These are phyloP conservation scores for Nomada ruficornis DNA, from an alignment of 2,888 invertebrate genomes.

Conservation along the genomic window DNA sequence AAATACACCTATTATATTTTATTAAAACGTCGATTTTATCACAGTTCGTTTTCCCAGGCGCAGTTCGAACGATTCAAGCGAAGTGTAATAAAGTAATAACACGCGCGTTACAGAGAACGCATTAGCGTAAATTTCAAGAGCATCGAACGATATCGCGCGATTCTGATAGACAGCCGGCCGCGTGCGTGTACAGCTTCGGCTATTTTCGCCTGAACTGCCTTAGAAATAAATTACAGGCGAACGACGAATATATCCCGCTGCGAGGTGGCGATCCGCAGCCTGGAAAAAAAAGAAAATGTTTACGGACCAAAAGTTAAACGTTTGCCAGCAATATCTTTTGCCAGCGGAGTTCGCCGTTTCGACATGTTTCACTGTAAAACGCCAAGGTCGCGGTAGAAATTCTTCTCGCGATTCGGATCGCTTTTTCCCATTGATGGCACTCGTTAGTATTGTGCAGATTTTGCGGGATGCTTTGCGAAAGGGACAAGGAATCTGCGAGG, in stretches of 20 bases:
- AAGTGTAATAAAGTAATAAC: slow-evolving; percentile 34
- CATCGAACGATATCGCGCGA: slow-evolving; percentile 59
- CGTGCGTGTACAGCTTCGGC: slow-evolving; percentile 28
- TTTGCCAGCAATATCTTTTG: slow-evolving; percentile 57
- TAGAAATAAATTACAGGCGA: slow-evolving; percentile 67
- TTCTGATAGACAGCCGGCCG: slow-evolving; percentile 58
- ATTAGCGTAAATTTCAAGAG: slow-evolving; percentile 69
- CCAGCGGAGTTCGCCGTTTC: slow-evolving; percentile 19
- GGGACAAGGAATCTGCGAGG: no score
- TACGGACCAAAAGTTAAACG: slow-evolving; percentile 59
- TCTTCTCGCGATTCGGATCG: no score
- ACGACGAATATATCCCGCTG: slow-evolving; percentile 69
- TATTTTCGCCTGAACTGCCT: slow-evolving; percentile 65
- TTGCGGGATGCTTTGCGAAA: not conserved
- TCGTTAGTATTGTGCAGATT: not conserved
- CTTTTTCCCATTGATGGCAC: not conserved
- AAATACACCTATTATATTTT: no score
- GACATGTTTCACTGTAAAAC: slow-evolving; percentile 43
- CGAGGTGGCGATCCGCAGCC: slow-evolving; percentile 52
- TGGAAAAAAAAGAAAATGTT: slow-evolving; percentile 63
- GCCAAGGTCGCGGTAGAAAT: slow-evolving; percentile 30
- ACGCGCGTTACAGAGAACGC: slow-evolving; percentile 33
- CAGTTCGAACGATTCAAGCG: not conserved
- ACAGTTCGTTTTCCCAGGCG: not conserved
- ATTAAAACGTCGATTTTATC: no score